Evolutionary conservation across 2,888 invertebrate species (phyloP), one percentile per base, ranked within the genome.

Genomic region (Eilema depressum): DNA sequence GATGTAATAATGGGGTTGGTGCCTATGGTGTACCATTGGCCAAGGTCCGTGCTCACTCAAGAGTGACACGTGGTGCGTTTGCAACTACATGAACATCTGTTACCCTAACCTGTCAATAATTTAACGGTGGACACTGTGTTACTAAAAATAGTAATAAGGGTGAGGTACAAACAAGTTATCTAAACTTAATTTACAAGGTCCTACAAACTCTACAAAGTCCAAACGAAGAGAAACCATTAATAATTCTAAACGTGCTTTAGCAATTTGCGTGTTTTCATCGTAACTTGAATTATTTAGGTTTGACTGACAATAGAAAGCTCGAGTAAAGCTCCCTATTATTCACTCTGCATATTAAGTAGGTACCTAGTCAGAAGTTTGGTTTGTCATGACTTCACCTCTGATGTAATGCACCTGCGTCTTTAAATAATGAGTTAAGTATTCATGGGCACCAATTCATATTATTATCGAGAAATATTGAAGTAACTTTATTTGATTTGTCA

Each of bases 51-150:
- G 94, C 86, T 91, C 93, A 92, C 80, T 91, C 89, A 93, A 91
- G 90, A 92, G 94, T 93, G 91, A 94, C 93, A 87, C 88, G 88
- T 87, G 87, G 83, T 80, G 81, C 77, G 86, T 87, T 88, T 88
- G 86, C 86, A 91, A 91, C 89, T 83, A 89, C 86, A 87, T 77
- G 84, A 87, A 89, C 95, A 94, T 89, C 94, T 94, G 94, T 89
- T 91, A 83, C 75, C 73, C 79, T 28, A 64, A 60, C 65, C 71
- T 71, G 74, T 69, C 75, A 77, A 78, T 80, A 77, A 72, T 76
- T 73, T 70, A 75, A 77, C 75, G 71, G 72, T 74, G 69, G 25
- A 30, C 68, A 62, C 56, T 23, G 26, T 20, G n/a, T 14, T 25
- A n/a, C 25, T 41, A 66, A 23, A 23, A 61, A 23, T 33, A 30